Evolutionary conservation across 2,797 vertebrate genomes (phyloP).

Genomic region (Hippopotamyrus pictus): DNA sequence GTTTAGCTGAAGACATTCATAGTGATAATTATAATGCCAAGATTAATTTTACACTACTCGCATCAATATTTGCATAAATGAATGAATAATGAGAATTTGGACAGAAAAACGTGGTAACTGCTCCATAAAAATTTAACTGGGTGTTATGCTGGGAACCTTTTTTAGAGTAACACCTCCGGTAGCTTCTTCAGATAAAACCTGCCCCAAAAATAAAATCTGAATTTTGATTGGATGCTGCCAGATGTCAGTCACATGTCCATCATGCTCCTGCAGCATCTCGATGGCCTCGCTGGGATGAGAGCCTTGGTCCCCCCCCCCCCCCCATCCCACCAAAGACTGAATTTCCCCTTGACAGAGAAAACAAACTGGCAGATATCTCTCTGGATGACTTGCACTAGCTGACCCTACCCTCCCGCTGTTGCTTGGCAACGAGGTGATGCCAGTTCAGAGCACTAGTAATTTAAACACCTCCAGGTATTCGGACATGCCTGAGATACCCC

Average conservation of each 20-base stretch:
- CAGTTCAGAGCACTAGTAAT: neutral
- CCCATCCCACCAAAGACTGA: neutral
- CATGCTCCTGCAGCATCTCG: neutral
- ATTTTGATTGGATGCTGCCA: conserved; percentile 6
- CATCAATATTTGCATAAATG: conserved; percentile 14
- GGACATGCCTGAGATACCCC: neutral
- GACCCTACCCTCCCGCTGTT: neutral
- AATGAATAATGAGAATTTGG: neutral
- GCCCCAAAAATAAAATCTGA: neutral
- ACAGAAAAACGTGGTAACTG: neutral
- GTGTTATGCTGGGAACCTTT: neutral
- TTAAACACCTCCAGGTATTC: neutral
- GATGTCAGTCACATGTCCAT: neutral
- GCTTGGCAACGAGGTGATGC: neutral
- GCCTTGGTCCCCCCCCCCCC: neutral
- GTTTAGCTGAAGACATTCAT: conserved; percentile 1
- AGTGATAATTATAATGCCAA: neutral
- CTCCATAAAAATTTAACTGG: neutral
- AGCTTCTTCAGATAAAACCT: neutral
- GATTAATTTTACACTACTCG: neutral
- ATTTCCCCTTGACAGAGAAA: neutral
- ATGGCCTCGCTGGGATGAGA: neutral
- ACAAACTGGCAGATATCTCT: neutral
- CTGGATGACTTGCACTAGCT: neutral
- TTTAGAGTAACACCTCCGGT: neutral